Evolutionary conservation across 2,888 invertebrate genomes (phyloP), one percentile per base, ranked within the genome.

Genomic region (Xestia xanthographa): DNA sequence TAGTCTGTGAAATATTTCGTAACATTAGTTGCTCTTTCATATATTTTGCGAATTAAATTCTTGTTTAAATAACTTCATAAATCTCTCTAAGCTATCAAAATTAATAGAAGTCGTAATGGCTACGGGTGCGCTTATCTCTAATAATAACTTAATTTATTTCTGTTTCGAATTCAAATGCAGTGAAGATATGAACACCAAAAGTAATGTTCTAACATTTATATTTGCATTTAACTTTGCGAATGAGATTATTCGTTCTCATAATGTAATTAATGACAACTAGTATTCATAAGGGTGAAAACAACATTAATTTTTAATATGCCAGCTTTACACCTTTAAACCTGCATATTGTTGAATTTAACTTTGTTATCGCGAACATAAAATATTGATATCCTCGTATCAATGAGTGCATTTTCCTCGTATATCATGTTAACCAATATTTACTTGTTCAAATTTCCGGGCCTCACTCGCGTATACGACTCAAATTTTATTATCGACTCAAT

Each of bases 401-500:
- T 66, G 78, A 77, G 76, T 76, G 69, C 76, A 77, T 50, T 68
- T 60, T 69, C 79, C 81, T 72, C 80, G 65, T 85, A 77, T 80
- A 80, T 79, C 80, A 80, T 68, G 67, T 85, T 82, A 81, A 82
- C 79, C 82, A 84, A 84, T 82, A 86, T 84, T 83, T 74, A 86
- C 79, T 80, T 87, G 80, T 79, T 67, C 62, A 75, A 72, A 73
- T 81, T 72, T 62, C 74, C 82, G 45, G 48, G 62, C 26, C 60
- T 66, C 75, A 67, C 69, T 48, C 56, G 48, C 63, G 68, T 69
- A 77, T 83, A 74, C 70, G 38, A 75, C 67, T 81, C 78, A 79
- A 87, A 87, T 83, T 77, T 74, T 86, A 86, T 82, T 81, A 88
- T 88, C 70, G 26, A 75, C 81, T 66, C 75, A 66, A 85, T 86